phyloP scores from a whole-genome alignment of 1,140 invertebrate species.

The Maconellicoccus hirsutus region DNA sequence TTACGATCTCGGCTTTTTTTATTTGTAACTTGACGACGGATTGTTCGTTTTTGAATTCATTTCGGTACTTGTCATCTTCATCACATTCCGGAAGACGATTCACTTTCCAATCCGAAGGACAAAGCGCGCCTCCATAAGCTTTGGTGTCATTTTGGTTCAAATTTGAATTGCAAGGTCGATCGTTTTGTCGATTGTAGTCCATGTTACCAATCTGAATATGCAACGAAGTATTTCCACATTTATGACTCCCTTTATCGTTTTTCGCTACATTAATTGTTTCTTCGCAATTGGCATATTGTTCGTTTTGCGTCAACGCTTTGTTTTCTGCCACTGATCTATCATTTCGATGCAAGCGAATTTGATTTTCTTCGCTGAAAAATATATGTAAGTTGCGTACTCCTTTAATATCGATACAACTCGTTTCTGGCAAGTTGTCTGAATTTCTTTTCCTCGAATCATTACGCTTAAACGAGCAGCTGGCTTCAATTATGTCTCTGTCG shows the following conservation, averaged over 20 bases:
- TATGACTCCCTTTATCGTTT: background rate
- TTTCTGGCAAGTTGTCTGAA: slow-evolving; percentile 26
- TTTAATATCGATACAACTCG: slow-evolving; percentile 32
- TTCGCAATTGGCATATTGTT: background rate
- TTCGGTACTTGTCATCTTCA: slow-evolving; percentile 17
- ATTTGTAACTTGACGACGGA: slow-evolving; percentile 33
- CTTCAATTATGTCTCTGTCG: background rate
- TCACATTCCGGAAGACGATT: background rate
- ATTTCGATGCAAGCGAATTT: slow-evolving; percentile 29
- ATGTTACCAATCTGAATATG: slow-evolving; percentile 24
- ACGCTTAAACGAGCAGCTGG: background rate
- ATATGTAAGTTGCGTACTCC: slow-evolving; percentile 33
- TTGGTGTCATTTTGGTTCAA: background rate
- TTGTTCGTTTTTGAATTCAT: slow-evolving; percentile 26
- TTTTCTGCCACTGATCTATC: background rate
- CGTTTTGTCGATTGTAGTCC: background rate
- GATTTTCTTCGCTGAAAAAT: slow-evolving; percentile 32
- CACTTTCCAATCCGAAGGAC: slow-evolving; percentile 3
- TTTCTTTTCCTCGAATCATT: background rate
- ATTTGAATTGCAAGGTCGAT: slow-evolving; percentile 26
- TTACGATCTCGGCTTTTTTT: slow-evolving; percentile 34
- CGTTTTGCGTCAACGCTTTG: background rate
- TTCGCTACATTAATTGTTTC: background rate
- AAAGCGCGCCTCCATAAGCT: slow-evolving; percentile 20
- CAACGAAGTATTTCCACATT: slow-evolving; percentile 17